Evolutionary conservation across 2,888 invertebrate species (phyloP).

Genomic region (Pristionchus entomophagus): DNA sequence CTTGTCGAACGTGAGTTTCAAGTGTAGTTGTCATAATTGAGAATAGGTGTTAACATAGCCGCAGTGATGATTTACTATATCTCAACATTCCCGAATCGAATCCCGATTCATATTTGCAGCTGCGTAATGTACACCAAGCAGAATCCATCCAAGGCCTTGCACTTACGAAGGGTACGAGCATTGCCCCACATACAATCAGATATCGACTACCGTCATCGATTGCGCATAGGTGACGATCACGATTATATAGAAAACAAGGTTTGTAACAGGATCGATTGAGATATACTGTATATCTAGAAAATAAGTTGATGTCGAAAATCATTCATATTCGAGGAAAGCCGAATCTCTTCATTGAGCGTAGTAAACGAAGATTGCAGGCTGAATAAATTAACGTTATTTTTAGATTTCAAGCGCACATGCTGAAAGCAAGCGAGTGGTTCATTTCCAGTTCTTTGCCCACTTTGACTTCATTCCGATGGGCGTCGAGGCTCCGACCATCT

Average conservation of each 20-base stretch:
- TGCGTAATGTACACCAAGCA: neutral
- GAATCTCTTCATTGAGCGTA: too few relatives aligned
- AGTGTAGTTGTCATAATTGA: neutral
- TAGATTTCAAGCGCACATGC: too few relatives aligned
- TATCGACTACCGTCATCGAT: neutral
- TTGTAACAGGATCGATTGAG: neutral
- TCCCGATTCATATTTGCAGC: neutral
- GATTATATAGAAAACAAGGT: neutral
- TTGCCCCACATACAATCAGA: neutral
- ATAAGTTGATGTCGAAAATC: too few relatives aligned
- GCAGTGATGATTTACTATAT: too few relatives aligned
- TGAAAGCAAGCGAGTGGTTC: too few relatives aligned
- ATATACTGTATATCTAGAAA: neutral
- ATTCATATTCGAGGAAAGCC: too few relatives aligned
- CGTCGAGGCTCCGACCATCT: neutral
- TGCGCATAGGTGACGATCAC: neutral
- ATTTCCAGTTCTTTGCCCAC: slow-evolving; percentile 6
- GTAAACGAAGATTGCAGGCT: too few relatives aligned
- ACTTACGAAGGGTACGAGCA: neutral
- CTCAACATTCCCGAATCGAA: too few relatives aligned
- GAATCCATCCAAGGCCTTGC: neutral
- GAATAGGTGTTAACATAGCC: neutral
- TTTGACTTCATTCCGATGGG: slow-evolving; percentile 27
- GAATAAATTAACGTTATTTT: too few relatives aligned
- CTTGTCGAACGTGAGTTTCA: neutral